phyloP scores from a whole-genome alignment of 2,113 vertebrate genomes.

The Cromileptes altivelis region DNA sequence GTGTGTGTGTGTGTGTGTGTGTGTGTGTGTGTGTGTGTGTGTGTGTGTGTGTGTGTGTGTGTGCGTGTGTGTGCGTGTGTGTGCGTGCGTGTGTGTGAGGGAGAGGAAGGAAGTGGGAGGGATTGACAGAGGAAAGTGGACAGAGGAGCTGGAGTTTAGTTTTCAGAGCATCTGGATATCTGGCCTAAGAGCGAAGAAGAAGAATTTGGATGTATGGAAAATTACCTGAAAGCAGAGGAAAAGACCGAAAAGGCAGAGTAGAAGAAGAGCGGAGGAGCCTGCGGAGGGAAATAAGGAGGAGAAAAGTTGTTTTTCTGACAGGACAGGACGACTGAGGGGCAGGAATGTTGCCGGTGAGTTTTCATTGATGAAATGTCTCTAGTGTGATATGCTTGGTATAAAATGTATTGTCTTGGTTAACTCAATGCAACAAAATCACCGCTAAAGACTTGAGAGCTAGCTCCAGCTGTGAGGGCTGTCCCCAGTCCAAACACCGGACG shows the following conservation, averaged over 20 bases:
- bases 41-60: background rate
- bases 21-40: background rate
- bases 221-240: background rate
- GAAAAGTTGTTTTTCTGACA: conserved; percentile 26
- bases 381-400: background rate
- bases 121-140: conserved; percentile 52
- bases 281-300: background rate
- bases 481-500: background rate
- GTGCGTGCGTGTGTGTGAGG: background rate
- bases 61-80: background rate
- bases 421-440: no score
- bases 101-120: conserved; percentile 64
- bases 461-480: background rate
- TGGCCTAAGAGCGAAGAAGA: background rate
- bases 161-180: conserved; percentile 63
- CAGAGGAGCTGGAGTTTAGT: conserved; percentile 44
- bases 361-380: background rate
- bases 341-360: conserved; percentile 85
- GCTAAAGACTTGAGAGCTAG: background rate
- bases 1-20: background rate
- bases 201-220: conserved; percentile 10
- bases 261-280: background rate
- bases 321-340: conserved; percentile 34
- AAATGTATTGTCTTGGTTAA: background rate
- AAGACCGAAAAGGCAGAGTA: background rate